Percentiles rank a stretch among this genome's conserved stretches.
Conservation (phyloP, 2,113 vertebrate species). For the Corynorhinus townsendii region DNA sequence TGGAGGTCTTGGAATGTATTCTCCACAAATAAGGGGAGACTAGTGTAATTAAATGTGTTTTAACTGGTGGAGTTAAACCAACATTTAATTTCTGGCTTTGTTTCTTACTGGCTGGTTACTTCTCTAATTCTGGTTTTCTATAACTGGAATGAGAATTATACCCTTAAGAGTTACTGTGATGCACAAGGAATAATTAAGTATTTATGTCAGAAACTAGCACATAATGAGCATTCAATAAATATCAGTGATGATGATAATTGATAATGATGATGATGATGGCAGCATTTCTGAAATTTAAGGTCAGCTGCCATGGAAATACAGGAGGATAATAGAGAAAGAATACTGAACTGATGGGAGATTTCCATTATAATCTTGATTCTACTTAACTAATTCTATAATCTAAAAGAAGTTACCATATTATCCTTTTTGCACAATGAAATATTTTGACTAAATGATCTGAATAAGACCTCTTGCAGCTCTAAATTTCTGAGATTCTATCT, state of each 20-base stretch:
- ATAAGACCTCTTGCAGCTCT: not conserved
- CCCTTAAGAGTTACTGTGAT: not conserved
- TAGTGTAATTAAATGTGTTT: slow-evolving; percentile 13
- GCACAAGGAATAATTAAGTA: not conserved
- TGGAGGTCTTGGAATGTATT: not conserved
- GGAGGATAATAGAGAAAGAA: not conserved
- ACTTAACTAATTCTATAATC: not conserved
- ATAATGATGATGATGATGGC: not conserved
- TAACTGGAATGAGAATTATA: not conserved
- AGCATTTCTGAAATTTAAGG: not conserved
- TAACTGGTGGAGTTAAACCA: not conserved
- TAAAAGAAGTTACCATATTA: not conserved
- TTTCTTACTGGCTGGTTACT: not conserved
- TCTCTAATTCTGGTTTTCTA: slow-evolving; percentile 21
- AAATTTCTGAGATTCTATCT: not conserved
- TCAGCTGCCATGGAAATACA: not conserved
- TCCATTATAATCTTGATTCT: not conserved
- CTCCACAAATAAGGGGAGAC: not conserved
- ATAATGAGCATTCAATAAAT: not conserved
- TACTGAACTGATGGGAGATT: not conserved
- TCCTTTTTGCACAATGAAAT: slow-evolving; percentile 9
- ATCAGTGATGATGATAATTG: not conserved
- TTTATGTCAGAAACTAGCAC: not conserved
- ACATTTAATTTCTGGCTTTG: not conserved
- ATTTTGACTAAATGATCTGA: not conserved